Evolutionary conservation across 1,140 invertebrate species (phyloP).

Genomic region (Maniola jurtina): DNA sequence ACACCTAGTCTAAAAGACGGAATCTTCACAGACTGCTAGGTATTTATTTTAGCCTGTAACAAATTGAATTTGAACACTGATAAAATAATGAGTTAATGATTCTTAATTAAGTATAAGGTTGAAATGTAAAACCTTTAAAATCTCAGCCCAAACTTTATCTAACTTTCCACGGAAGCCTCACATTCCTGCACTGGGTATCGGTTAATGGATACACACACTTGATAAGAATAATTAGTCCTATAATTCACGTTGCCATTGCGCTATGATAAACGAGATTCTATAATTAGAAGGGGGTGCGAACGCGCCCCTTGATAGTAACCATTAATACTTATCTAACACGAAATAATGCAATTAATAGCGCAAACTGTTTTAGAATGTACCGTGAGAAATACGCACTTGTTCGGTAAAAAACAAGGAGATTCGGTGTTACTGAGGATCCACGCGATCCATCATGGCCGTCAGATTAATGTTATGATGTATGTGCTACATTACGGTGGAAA

Average conservation of each 20-base stretch:
- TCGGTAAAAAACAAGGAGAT: conserved; percentile 59
- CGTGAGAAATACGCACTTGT: conserved; percentile 70
- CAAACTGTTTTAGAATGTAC: conserved; percentile 58
- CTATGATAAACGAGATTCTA: conserved; percentile 62
- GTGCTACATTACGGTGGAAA: conserved; percentile 32
- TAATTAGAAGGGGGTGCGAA: conserved; percentile 62
- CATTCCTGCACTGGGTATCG: conserved; percentile 14
- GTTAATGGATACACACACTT: conserved; percentile 2
- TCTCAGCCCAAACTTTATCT: background rate
- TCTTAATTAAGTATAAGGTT: too few relatives aligned
- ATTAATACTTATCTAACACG: conserved; percentile 70
- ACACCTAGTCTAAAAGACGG: too few relatives aligned
- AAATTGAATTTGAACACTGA: too few relatives aligned
- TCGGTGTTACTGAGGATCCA: conserved; percentile 34
- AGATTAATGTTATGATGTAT: conserved; percentile 63
- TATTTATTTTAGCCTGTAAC: too few relatives aligned
- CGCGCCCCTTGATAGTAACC: conserved; percentile 52
- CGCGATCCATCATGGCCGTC: conserved; percentile 57
- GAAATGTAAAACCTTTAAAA: too few relatives aligned
- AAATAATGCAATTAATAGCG: conserved; percentile 70
- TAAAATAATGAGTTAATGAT: too few relatives aligned
- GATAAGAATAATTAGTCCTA: conserved; percentile 52
- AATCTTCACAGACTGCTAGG: too few relatives aligned
- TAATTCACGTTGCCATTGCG: conserved; percentile 59
- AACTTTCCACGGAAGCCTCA: background rate